A percentile compares a stretch with the other conserved stretches of the same genome.
Evolutionary conservation across 2,888 invertebrate genomes (phyloP).

Genomic region (Ceratothoa steindachneri): DNA sequence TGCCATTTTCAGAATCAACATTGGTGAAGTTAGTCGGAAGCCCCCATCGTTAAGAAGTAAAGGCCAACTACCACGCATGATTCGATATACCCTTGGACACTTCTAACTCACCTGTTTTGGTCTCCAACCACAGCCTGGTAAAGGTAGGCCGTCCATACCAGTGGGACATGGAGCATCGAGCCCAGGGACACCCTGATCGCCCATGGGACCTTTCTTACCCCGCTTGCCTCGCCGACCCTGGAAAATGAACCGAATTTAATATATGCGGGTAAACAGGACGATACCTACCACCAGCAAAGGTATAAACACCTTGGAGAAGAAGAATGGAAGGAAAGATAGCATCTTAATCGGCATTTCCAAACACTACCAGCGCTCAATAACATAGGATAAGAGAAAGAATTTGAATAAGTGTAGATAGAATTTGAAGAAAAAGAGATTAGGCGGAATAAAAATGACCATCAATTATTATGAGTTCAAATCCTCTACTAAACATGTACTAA

Average conservation of each 20-base stretch:
- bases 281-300: too few relatives aligned
- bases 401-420: too few relatives aligned
- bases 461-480: too few relatives aligned
- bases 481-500: too few relatives aligned
- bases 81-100: too few relatives aligned
- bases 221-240: conserved; percentile 84
- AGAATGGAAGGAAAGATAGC: not conserved
- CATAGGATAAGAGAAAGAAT: too few relatives aligned
- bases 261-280: not conserved
- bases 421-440: too few relatives aligned
- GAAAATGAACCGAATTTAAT: not conserved
- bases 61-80: too few relatives aligned
- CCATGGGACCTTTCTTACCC: conserved; percentile 88
- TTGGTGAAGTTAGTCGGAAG: too few relatives aligned
- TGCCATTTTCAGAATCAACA: too few relatives aligned
- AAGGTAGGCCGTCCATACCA: conserved; percentile 88
- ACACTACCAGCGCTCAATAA: not conserved
- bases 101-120: conserved; percentile 60
- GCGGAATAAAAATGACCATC: too few relatives aligned
- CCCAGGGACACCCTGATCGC: conserved; percentile 94
- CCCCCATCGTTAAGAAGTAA: too few relatives aligned
- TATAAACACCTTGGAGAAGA: not conserved
- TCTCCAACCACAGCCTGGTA: conserved; percentile 93
- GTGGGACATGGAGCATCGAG: conserved; percentile 98
- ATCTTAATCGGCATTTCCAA: not conserved